Conservation (phyloP, 2,888 invertebrate genomes). For the Empis livida region DNA sequence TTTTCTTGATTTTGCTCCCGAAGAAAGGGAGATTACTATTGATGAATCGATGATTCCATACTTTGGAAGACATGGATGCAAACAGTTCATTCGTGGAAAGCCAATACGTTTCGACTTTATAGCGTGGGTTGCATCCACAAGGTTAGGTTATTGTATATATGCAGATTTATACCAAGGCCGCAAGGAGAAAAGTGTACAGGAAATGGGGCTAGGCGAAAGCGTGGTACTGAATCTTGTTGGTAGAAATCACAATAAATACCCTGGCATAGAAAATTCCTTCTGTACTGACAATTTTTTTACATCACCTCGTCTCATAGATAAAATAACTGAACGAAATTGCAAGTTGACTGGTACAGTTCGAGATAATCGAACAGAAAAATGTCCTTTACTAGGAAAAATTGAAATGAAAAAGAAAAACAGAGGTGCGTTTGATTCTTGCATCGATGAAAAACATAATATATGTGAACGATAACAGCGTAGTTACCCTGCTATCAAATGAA, state of each 20-base stretch:
- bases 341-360: no score
- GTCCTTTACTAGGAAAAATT: no score
- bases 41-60: slow-evolving; percentile 2
- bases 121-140: no score
- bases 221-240: slow-evolving; percentile 1
- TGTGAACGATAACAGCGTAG: slow-evolving; percentile 1
- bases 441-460: no score
- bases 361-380: no score
- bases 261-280: neutral
- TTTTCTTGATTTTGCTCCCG: neutral
- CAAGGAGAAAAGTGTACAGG: neutral
- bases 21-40: neutral
- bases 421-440: neutral
- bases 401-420: no score
- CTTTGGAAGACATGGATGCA: slow-evolving; percentile 3
- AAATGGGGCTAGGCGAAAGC: neutral
- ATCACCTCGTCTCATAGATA: neutral
- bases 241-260: neutral
- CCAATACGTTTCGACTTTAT: no score
- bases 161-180: no score
- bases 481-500: slow-evolving; percentile 1
- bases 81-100: no score
- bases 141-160: no score
- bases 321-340: no score
- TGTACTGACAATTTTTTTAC: slow-evolving; percentile 1